Percentiles rank a stretch among this genome's conserved stretches.
These are phyloP conservation scores for Pitta sordida DNA, from an alignment of 2,113 vertebrate genomes.

Conservation along the genomic window DNA sequence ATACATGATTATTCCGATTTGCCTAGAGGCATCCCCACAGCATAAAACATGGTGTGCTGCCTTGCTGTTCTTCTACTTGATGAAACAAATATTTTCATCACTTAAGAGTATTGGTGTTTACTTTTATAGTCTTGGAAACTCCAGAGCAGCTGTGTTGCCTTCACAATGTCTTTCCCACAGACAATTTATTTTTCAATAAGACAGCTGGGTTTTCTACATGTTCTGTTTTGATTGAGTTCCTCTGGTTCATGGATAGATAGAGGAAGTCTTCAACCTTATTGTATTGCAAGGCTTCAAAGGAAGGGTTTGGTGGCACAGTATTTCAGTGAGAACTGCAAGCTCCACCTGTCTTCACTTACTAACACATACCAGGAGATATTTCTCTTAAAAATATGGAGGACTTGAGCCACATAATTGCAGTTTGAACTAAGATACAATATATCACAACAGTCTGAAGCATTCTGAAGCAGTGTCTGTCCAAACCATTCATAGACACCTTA, in stretches of 20 bases:
- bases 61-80: neutral
- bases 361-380: neutral
- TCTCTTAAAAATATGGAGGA: neutral
- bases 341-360: neutral
- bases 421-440: neutral
- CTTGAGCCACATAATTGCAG: neutral
- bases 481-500: neutral
- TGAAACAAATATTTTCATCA: constrained; percentile 11
- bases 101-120: neutral
- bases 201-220: neutral
- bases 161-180: neutral
- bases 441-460: neutral
- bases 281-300: neutral
- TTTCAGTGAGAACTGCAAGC: neutral
- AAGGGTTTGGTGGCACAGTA: neutral
- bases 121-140: neutral
- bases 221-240: neutral
- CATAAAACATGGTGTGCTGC: neutral
- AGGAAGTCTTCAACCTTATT: neutral
- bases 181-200: neutral
- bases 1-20: neutral
- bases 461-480: neutral
- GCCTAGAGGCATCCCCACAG: constrained; percentile 30
- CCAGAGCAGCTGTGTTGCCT: neutral
- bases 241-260: neutral